Percentiles rank a stretch among this genome's conserved stretches.
phyloP scores from a whole-genome alignment of 2,797 vertebrate genomes.

The Cossypha polioptera region DNA sequence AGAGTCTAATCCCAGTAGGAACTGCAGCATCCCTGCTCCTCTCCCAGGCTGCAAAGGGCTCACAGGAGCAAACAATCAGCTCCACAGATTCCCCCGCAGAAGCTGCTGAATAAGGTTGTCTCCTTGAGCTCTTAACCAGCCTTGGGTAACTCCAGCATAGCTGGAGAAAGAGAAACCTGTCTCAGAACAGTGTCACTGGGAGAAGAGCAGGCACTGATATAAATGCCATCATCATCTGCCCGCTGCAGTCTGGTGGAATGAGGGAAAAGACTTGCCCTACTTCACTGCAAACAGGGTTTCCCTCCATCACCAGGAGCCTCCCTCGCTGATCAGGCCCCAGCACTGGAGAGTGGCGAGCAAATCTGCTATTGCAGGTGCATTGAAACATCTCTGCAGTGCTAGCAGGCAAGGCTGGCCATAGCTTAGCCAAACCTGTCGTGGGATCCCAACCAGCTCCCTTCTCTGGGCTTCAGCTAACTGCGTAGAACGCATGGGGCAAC shows the following conservation, averaged over 20 bases:
- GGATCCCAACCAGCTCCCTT: background rate
- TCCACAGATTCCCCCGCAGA: background rate
- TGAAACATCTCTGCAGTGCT: background rate
- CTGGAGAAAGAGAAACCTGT: background rate
- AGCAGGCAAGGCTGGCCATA: background rate
- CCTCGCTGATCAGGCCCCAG: background rate
- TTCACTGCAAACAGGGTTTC: constrained; percentile 15
- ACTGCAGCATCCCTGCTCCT: constrained; percentile 54
- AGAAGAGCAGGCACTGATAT: background rate
- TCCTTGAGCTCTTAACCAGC: background rate
- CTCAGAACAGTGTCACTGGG: background rate
- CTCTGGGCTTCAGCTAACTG: background rate
- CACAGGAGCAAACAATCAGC: background rate
- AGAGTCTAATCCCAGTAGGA: constrained; percentile 46
- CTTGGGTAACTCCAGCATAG: background rate
- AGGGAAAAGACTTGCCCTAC: constrained; percentile 1
- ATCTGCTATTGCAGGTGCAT: background rate
- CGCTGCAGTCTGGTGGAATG: background rate
- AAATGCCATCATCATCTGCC: background rate
- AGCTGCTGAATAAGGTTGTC: background rate
- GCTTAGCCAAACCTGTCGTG: background rate
- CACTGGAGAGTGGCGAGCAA: background rate
- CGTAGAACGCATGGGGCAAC: fast-evolving
- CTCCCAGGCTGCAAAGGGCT: constrained; percentile 31
- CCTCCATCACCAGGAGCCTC: background rate